These are phyloP conservation scores for Coleophora flavipennella DNA, from an alignment of 2,888 invertebrate genomes.

Conservation along the genomic window DNA sequence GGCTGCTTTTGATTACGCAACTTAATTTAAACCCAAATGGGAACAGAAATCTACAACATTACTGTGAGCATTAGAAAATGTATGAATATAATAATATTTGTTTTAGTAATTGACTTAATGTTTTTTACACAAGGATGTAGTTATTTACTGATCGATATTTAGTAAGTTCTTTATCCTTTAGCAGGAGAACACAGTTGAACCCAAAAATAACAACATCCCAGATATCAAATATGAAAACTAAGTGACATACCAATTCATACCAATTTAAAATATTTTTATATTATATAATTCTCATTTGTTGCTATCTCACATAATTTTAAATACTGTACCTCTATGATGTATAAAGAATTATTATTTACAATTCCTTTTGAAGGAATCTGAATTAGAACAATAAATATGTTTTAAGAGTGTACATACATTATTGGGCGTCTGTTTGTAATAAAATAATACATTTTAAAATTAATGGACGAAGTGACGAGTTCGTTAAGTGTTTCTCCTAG, in stretches of 20 bases:
- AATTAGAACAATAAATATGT: slow-evolving; percentile 42
- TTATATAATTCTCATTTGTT: slow-evolving; percentile 44
- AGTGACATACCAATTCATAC: slow-evolving; percentile 41
- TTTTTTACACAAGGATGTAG: too few species aligned
- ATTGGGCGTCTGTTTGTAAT: slow-evolving; percentile 61
- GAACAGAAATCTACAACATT: too few species aligned
- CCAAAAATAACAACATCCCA: slow-evolving; percentile 18
- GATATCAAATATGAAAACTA: slow-evolving; percentile 34
- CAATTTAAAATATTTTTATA: slow-evolving; percentile 47
- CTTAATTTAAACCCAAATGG: too few species aligned
- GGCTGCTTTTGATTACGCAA: background rate
- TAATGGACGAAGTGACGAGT: slow-evolving; percentile 72
- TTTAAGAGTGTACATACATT: slow-evolving; percentile 56
- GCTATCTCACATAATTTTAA: slow-evolving; percentile 50
- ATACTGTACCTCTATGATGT: slow-evolving; percentile 47
- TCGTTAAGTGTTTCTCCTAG: slow-evolving; percentile 68
- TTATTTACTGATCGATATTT: too few species aligned
- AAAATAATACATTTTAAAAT: slow-evolving; percentile 65
- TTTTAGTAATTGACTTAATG: too few species aligned
- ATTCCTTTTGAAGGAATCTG: slow-evolving; percentile 60
- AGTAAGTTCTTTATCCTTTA: too few species aligned
- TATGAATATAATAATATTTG: too few species aligned
- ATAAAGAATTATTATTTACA: slow-evolving; percentile 60
- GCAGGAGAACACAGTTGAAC: too few species aligned
- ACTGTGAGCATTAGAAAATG: too few species aligned